A percentile compares a stretch with the other conserved stretches of the same genome.
Conservation (phyloP, 2,888 invertebrate genomes). For the Eristalis pertinax region DNA sequence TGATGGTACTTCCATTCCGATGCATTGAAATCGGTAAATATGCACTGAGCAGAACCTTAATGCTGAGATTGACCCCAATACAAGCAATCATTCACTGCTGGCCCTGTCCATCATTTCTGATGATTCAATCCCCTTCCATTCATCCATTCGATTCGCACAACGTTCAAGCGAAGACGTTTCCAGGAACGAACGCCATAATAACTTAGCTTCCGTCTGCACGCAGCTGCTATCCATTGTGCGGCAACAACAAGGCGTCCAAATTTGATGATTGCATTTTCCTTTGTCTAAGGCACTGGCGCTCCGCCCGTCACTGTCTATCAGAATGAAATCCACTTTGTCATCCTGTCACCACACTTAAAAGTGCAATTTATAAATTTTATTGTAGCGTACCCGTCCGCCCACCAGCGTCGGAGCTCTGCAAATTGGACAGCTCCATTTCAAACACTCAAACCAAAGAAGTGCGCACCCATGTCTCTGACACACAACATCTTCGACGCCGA, state of each 20-base stretch:
- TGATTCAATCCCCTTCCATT: background rate
- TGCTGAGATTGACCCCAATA: background rate
- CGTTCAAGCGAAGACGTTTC: background rate
- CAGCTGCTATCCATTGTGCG: constrained; percentile 8
- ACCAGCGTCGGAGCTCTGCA: constrained; percentile 38
- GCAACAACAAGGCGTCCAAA: constrained; percentile 46
- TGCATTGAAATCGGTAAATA: background rate
- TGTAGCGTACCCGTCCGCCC: constrained; percentile 31
- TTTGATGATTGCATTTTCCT: constrained; percentile 61
- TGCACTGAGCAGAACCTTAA: background rate
- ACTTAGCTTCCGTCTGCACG: background rate
- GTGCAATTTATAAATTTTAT: constrained; percentile 71
- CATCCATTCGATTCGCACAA: background rate
- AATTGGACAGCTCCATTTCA: constrained; percentile 65
- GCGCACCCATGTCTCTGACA: constrained; percentile 11
- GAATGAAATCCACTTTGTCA: constrained; percentile 63
- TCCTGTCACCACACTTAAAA: constrained; percentile 70
- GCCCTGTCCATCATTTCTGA: background rate
- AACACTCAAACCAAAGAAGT: constrained; percentile 31
- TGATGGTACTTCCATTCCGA: background rate
- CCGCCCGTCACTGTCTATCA: constrained; percentile 38
- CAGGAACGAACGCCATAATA: constrained; percentile 22
- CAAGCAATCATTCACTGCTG: background rate
- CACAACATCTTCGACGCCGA: constrained; percentile 24
- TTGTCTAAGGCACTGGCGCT: constrained; percentile 21